phyloP scores from a whole-genome alignment of 2,888 invertebrate genomes.

The Ichneumoninae sp. region DNA sequence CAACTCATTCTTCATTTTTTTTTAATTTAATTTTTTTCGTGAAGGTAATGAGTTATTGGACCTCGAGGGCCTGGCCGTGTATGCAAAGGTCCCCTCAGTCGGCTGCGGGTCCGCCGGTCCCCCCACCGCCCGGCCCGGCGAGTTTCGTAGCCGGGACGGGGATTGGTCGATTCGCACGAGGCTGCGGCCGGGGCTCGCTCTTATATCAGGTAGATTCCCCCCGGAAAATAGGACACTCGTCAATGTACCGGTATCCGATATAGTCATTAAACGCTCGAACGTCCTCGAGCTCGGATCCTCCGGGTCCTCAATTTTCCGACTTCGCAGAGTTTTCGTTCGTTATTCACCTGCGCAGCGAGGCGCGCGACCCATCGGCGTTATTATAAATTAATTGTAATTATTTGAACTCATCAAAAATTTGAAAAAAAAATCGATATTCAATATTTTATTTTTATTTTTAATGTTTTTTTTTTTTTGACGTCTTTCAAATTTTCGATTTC shows the following conservation, averaged over 20 bases:
- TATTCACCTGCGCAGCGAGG: neutral
- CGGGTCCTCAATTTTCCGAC: neutral
- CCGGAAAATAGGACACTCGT: conserved; percentile 50
- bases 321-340: neutral
- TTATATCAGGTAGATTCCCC: conserved; percentile 43
- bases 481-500: conserved; percentile 80
- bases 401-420: neutral
- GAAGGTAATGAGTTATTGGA: neutral
- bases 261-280: conserved; percentile 35
- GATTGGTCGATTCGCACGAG: conserved; percentile 48
- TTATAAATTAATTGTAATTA: neutral
- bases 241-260: conserved; percentile 26
- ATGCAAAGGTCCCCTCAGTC: neutral
- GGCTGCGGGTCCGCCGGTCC: neutral
- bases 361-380: neutral
- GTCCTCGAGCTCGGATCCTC: neutral
- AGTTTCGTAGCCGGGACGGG: conserved; percentile 29
- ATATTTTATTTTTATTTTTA: neutral
- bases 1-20: neutral
- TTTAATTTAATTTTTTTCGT: neutral
- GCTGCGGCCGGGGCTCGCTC: neutral
- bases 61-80: conserved; percentile 1
- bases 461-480: conserved; percentile 22
- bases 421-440: neutral
- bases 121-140: conserved; percentile 14